Conservation (phyloP, 2,888 invertebrate genomes). For the Steinernema carpocapsae region DNA sequence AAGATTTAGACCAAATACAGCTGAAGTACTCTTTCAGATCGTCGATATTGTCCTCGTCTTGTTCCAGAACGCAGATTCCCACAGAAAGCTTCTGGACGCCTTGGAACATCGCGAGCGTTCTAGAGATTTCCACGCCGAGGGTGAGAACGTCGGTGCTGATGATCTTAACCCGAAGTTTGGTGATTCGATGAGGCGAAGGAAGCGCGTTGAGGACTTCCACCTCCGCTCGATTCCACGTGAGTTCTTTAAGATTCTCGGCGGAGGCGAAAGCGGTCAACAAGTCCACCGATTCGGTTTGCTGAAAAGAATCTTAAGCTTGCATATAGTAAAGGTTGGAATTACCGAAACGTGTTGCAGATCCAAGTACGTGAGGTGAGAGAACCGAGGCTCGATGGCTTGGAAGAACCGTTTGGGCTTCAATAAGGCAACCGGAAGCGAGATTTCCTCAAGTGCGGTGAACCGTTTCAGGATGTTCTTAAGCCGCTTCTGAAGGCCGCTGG, state of each 20-base stretch:
- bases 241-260: neutral
- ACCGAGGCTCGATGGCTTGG: neutral
- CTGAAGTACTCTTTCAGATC: conserved; percentile 4
- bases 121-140: neutral
- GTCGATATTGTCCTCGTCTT: neutral
- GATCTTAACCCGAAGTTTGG: neutral
- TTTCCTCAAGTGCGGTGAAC: neutral
- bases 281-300: neutral
- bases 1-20: neutral
- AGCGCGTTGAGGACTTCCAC: neutral
- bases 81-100: conserved; percentile 4
- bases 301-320: neutral
- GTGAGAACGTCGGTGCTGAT: neutral
- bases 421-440: neutral
- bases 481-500: neutral
- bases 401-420: conserved; percentile 4
- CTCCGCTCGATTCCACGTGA: conserved; percentile 3
- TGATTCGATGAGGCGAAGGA: neutral
- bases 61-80: neutral
- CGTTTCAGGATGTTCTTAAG: conserved; percentile 2
- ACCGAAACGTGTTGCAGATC: conserved; percentile 15
- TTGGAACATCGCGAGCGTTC: neutral
- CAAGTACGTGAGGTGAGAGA: neutral
- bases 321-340: neutral
- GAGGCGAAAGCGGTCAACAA: neutral